Evolutionary conservation across 2,797 vertebrate species (phyloP).

Genomic region (Borostomias antarcticus): DNA sequence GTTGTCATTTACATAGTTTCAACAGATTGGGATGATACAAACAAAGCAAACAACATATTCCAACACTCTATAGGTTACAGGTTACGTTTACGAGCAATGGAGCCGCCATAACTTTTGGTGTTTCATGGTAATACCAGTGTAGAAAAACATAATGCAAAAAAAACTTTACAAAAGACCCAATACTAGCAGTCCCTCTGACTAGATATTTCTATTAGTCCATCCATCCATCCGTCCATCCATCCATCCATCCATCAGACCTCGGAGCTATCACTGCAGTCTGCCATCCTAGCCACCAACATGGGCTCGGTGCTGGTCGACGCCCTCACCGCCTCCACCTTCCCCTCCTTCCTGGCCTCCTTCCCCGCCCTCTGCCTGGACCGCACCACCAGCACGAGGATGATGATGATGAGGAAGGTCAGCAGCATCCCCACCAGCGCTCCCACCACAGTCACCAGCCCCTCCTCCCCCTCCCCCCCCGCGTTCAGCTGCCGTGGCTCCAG

Average conservation of each 20-base stretch:
- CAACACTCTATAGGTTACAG: too few species aligned
- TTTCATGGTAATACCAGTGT: background rate
- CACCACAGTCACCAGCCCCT: constrained; percentile 72
- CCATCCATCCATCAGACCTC: constrained; percentile 83
- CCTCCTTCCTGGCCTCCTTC: constrained; percentile 62
- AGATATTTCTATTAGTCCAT: background rate
- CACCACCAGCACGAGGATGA: constrained; percentile 67
- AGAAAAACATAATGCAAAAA: constrained; percentile 22
- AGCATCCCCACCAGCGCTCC: constrained; percentile 77
- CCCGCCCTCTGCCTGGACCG: constrained; percentile 71
- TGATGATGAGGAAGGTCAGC: constrained; percentile 74
- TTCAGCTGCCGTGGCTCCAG: constrained; percentile 73
- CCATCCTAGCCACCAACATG: constrained; percentile 82
- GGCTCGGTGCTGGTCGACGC: constrained; percentile 78
- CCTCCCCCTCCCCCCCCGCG: constrained; percentile 47
- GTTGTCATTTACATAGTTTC: too few species aligned
- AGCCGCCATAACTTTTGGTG: background rate
- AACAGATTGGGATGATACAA: too few species aligned
- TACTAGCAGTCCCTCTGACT: background rate
- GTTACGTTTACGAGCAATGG: background rate
- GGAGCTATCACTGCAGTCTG: constrained; percentile 82
- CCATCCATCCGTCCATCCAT: constrained; percentile 45
- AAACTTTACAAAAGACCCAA: constrained; percentile 24
- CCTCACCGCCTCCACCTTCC: constrained; percentile 66
- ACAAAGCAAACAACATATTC: background rate